Conservation (phyloP, 30 jellyfish, hydroid and myxozoan genomes). For the Aurelia coerulea region DNA sequence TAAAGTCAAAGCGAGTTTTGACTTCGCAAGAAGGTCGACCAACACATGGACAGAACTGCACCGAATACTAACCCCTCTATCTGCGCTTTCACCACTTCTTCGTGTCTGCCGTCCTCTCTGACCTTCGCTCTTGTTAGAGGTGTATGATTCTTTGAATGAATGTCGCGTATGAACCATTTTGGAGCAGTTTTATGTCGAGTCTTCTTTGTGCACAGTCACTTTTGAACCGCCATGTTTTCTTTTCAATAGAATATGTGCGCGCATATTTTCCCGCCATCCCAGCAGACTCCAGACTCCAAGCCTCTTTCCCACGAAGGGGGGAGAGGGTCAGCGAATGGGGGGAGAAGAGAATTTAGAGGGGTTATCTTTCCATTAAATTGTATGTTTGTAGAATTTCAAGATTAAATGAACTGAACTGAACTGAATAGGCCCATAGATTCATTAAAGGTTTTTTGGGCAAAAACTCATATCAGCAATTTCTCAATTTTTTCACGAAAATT, state of each 20-base stretch:
- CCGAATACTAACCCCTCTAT: background rate
- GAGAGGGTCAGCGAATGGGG: too few relatives aligned
- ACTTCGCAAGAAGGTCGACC: background rate
- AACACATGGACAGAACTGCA: background rate
- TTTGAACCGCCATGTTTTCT: constrained; percentile 56
- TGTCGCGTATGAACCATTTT: constrained; percentile 67
- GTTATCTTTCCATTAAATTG: too few relatives aligned
- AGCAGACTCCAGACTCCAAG: constrained; percentile 5
- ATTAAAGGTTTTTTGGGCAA: too few relatives aligned
- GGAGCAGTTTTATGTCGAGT: too few relatives aligned
- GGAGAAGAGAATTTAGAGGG: too few relatives aligned
- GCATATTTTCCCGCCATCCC: constrained; percentile 58
- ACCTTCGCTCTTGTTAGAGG: background rate
- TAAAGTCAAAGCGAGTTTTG: background rate
- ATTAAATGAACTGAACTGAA: too few relatives aligned
- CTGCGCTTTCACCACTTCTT: constrained; percentile 4
- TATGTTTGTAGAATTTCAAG: too few relatives aligned
- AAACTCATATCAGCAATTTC: too few relatives aligned
- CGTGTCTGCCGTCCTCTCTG: constrained; percentile 1
- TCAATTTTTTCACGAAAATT: too few relatives aligned
- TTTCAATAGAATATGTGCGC: constrained; percentile 57
- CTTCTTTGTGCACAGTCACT: background rate
- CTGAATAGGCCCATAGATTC: too few relatives aligned
- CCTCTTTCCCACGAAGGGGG: constrained; percentile 6
- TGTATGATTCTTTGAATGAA: constrained; percentile 40